These are phyloP conservation scores for Macrotus californicus DNA, from an alignment of 2,113 vertebrate species.

Conservation along the genomic window DNA sequence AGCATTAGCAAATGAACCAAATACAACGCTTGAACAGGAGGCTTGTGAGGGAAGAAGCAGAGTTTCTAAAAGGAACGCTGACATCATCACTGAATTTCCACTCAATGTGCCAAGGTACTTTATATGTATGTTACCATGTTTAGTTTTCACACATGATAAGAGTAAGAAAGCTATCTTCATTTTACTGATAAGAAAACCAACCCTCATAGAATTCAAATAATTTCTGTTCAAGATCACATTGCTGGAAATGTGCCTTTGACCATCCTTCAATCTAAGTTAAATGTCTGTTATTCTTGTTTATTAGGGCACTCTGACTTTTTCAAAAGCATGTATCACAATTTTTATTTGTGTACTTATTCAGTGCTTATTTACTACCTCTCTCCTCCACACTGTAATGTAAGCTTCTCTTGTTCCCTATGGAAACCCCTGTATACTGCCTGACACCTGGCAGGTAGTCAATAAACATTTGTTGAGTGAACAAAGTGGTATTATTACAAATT, in stretches of 20 bases:
- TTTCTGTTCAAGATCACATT: not conserved
- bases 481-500: not conserved
- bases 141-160: slow-evolving; percentile 1
- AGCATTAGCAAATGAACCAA: slow-evolving; percentile 29
- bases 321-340: not conserved
- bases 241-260: not conserved
- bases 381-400: not conserved
- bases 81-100: not conserved
- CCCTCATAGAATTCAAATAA: not conserved
- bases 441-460: not conserved
- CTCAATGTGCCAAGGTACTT: not conserved
- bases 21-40: not conserved
- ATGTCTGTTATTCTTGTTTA: not conserved
- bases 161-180: not conserved
- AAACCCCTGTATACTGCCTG: not conserved
- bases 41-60: not conserved
- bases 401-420: not conserved
- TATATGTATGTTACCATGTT: not conserved
- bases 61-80: not conserved
- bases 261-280: not conserved
- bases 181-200: not conserved
- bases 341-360: not conserved
- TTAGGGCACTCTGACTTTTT: not conserved
- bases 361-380: not conserved
- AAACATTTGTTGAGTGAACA: not conserved